phyloP scores from a whole-genome alignment of 2,888 invertebrate species.

The Synergus japonicus region DNA sequence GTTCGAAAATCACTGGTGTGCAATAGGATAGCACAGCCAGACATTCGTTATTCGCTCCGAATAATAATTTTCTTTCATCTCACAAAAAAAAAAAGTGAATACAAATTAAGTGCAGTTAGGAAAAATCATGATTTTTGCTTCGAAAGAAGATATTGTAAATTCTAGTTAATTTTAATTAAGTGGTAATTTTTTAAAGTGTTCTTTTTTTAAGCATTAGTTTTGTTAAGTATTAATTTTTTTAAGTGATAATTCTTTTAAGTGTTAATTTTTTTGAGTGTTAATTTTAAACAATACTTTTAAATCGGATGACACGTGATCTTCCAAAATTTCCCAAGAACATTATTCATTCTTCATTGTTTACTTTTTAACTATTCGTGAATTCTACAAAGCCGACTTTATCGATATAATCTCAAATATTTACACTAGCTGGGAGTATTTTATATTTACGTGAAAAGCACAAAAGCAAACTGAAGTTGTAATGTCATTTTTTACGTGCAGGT shows the following conservation, averaged over 20 bases:
- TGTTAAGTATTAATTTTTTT: too few relatives aligned
- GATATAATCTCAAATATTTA: conserved; percentile 24
- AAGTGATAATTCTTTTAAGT: too few relatives aligned
- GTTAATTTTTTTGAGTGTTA: too few relatives aligned
- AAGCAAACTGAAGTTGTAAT: conserved; percentile 25
- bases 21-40: conserved; percentile 49
- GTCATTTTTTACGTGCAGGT: conserved; percentile 29
- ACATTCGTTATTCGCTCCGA: conserved; percentile 28
- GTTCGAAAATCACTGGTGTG: conserved; percentile 59
- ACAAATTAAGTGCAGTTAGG: conserved; percentile 17
- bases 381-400: conserved; percentile 9
- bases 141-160: not conserved
- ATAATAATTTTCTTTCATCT: conserved; percentile 33
- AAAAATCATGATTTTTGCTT: not conserved
- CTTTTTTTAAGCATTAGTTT: too few relatives aligned
- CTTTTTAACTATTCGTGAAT: not conserved
- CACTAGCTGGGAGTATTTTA: conserved; percentile 8
- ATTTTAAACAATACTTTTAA: too few relatives aligned
- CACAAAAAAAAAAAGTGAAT: conserved; percentile 1
- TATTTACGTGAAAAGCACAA: conserved; percentile 26
- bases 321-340: conserved; percentile 4
- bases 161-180: too few relatives aligned
- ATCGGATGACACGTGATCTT: not conserved
- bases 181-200: too few relatives aligned
- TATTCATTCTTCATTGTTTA: conserved; percentile 7